These are phyloP conservation scores for Xenentodon cancila DNA, from an alignment of 2,797 vertebrate genomes.

Conservation along the genomic window DNA sequence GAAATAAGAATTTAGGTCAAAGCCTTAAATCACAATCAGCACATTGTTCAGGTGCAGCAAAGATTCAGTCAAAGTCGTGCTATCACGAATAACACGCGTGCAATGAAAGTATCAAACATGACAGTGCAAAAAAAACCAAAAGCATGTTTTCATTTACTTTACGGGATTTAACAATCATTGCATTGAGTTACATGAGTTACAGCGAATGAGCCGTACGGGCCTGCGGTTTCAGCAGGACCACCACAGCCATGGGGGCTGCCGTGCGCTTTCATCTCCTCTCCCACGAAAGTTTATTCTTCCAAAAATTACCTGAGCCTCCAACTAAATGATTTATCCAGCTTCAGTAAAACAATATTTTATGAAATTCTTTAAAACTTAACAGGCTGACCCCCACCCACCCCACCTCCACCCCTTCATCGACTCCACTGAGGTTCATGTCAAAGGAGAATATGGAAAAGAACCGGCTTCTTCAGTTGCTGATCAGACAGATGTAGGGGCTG, in stretches of 20 bases:
- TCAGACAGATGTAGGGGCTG: conserved; percentile 22
- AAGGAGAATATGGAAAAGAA: conserved; percentile 13
- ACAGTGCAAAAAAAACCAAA: conserved; percentile 19
- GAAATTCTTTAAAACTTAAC: conserved; percentile 38
- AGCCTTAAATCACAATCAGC: conserved; percentile 46
- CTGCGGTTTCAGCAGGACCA: conserved; percentile 36
- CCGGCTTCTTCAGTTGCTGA: conserved; percentile 39
- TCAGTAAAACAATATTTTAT: conserved; percentile 30
- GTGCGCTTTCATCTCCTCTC: conserved; percentile 29
- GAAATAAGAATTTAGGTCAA: conserved; percentile 16
- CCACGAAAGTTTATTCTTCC: conserved; percentile 21
- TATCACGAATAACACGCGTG: conserved; percentile 18
- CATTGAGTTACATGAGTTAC: conserved; percentile 35
- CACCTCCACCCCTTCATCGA: background rate
- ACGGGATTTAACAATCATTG: conserved; percentile 50
- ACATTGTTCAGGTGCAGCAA: background rate
- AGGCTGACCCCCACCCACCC: background rate
- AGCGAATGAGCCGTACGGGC: conserved; percentile 12
- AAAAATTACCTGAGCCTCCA: conserved; percentile 13
- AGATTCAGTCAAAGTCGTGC: conserved; percentile 20
- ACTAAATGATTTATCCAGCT: conserved; percentile 26
- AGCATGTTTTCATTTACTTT: conserved; percentile 36
- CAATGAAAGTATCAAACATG: conserved; percentile 31
- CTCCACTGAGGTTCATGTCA: conserved; percentile 17
- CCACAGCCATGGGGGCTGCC: conserved; percentile 32